Conservation (phyloP, 1,140 invertebrate genomes). For the Caenorhabditis latens region DNA sequence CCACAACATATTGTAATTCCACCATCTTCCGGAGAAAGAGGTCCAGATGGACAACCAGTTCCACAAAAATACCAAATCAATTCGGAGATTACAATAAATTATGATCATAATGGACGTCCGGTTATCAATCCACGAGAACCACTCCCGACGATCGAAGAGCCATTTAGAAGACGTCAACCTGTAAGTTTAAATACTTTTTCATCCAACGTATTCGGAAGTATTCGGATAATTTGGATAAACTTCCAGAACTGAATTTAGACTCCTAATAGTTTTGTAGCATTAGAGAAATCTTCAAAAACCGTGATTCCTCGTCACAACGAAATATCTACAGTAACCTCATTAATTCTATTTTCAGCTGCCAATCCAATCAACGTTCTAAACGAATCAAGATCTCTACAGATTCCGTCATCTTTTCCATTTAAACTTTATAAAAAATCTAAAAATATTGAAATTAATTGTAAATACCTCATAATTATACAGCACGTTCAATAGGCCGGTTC, state of each 20-base stretch:
- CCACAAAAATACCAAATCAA: conserved; percentile 68
- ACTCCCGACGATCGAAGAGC: conserved; percentile 14
- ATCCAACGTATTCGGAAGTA: too few species aligned
- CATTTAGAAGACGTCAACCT: conserved; percentile 46
- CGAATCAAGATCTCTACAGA: conserved; percentile 2
- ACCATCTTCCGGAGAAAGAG: conserved; percentile 64
- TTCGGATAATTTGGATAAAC: too few species aligned
- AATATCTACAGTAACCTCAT: not conserved
- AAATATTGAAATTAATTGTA: conserved; percentile 38
- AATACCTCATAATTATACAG: not conserved
- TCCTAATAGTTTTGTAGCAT: too few species aligned
- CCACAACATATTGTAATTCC: conserved; percentile 70
- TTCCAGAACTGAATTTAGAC: too few species aligned
- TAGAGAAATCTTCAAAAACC: too few species aligned
- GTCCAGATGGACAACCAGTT: conserved; percentile 65
- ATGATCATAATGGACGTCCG: conserved; percentile 60
- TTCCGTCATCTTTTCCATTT: not conserved
- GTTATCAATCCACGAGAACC: not conserved
- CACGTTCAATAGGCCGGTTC: conserved; percentile 26
- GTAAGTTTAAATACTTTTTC: not conserved
- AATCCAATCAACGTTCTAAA: conserved; percentile 54
- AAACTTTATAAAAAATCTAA: too few species aligned
- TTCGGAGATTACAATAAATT: conserved; percentile 68
- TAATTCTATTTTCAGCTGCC: conserved; percentile 6
- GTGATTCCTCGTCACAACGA: too few species aligned